phyloP scores from a whole-genome alignment of 2,113 vertebrate genomes.

The Gopherus evgoodei region DNA sequence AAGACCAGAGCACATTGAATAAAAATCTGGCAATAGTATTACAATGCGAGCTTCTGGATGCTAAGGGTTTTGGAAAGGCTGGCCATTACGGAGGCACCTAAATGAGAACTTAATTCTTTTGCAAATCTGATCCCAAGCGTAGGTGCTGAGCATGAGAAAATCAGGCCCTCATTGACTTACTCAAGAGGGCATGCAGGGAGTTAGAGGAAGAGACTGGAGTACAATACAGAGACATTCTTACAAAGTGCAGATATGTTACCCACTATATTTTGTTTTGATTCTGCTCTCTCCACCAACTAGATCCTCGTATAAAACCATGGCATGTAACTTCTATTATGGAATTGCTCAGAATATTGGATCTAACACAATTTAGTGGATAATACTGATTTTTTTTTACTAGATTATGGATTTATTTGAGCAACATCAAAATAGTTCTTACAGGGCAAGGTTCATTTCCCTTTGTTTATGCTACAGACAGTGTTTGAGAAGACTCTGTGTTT shows the following conservation, averaged over 20 bases:
- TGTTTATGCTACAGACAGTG: background rate
- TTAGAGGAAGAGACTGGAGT: background rate
- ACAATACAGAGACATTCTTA: background rate
- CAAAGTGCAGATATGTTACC: background rate
- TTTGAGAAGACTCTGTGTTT: slow-evolving; percentile 7
- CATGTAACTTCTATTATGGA: background rate
- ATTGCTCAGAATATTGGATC: background rate
- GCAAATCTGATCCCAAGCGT: background rate
- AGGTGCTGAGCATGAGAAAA: background rate
- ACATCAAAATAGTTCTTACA: background rate
- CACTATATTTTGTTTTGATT: background rate
- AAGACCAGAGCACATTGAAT: background rate
- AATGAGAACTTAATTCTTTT: too few species aligned
- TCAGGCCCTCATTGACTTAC: background rate
- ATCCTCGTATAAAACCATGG: background rate
- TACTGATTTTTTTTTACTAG: background rate
- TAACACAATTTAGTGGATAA: background rate
- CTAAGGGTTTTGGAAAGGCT: background rate
- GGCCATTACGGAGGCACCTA: background rate
- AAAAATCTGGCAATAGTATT: background rate
- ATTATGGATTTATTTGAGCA: background rate
- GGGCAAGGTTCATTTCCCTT: background rate
- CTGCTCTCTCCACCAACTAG: background rate
- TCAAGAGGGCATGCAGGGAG: background rate
- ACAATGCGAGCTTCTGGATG: background rate